Evolutionary conservation across 2,888 invertebrate genomes (phyloP).

Genomic region (Rhimphoctona megacephalus): DNA sequence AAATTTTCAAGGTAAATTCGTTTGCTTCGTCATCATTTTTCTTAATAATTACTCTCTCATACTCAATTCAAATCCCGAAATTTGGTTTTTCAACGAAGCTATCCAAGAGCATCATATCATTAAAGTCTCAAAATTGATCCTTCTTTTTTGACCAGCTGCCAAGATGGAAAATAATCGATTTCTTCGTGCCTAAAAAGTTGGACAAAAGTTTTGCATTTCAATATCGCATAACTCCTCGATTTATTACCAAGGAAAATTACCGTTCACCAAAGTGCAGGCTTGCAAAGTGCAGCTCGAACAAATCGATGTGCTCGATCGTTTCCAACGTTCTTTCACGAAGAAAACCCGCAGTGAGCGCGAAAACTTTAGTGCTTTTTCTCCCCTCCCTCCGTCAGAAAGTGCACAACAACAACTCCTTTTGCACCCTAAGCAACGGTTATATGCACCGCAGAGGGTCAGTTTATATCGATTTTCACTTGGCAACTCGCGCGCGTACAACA

Average conservation of each 20-base stretch:
- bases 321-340: slow-evolving; percentile 30
- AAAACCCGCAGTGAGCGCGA: slow-evolving; percentile 43
- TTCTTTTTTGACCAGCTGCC: not conserved
- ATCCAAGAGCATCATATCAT: not conserved
- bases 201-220: slow-evolving; percentile 10
- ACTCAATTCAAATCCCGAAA: not conserved
- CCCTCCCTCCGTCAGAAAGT: slow-evolving; percentile 21
- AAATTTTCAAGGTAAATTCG: not conserved
- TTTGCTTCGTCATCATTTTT: not conserved
- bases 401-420: slow-evolving; percentile 59
- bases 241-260: slow-evolving; percentile 16
- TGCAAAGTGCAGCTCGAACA: slow-evolving; percentile 22
- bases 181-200: not conserved
- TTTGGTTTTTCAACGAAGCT: not conserved
- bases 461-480: slow-evolving; percentile 71
- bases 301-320: slow-evolving; percentile 49
- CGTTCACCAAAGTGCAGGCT: slow-evolving; percentile 6
- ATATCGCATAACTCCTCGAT: slow-evolving; percentile 5
- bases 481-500: slow-evolving; percentile 60
- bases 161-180: slow-evolving; percentile 32
- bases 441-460: slow-evolving; percentile 69
- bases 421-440: slow-evolving; percentile 60
- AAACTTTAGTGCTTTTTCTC: slow-evolving; percentile 30
- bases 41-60: not conserved
- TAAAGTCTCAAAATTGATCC: not conserved